Conservation (phyloP, 2,888 invertebrate genomes). For the Ganaspis brasiliensis region DNA sequence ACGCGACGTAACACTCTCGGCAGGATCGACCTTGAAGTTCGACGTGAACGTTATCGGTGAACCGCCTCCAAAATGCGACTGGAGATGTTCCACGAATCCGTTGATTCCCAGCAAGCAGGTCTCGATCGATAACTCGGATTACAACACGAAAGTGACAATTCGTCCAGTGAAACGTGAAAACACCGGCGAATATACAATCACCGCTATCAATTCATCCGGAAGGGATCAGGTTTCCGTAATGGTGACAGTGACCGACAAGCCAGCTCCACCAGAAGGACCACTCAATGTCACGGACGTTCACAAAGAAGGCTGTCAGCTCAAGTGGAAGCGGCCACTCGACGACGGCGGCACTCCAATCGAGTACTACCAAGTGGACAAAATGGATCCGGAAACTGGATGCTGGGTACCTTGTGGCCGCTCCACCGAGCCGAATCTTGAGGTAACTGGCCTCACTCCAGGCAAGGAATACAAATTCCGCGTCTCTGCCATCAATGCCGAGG, state of each 20-base stretch:
- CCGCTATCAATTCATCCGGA: slow-evolving; percentile 93
- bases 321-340: slow-evolving; percentile 97
- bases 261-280: slow-evolving; percentile 93
- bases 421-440: slow-evolving; percentile 90
- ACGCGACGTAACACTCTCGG: slow-evolving; percentile 93
- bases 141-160: slow-evolving; percentile 92
- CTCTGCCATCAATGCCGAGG: slow-evolving; percentile 96
- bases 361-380: slow-evolving; percentile 97
- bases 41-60: slow-evolving; percentile 97
- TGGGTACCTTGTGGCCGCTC: slow-evolving; percentile 94
- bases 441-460: slow-evolving; percentile 92
- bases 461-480: slow-evolving; percentile 98
- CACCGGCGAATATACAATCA: slow-evolving; percentile 93
- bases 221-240: slow-evolving; percentile 91
- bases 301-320: slow-evolving; percentile 95
- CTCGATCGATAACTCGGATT: slow-evolving; percentile 91
- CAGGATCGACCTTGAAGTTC: slow-evolving; percentile 95
- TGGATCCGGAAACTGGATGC: slow-evolving; percentile 93
- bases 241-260: slow-evolving; percentile 93
- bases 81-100: slow-evolving; percentile 93
- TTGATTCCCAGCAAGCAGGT: slow-evolving; percentile 87
- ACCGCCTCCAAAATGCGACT: slow-evolving; percentile 96
- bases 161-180: slow-evolving; percentile 91
- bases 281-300: slow-evolving; percentile 94
- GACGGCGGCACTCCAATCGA: slow-evolving; percentile 97